Conservation (phyloP, 2,797 vertebrate species). For the Xenops minutus region DNA sequence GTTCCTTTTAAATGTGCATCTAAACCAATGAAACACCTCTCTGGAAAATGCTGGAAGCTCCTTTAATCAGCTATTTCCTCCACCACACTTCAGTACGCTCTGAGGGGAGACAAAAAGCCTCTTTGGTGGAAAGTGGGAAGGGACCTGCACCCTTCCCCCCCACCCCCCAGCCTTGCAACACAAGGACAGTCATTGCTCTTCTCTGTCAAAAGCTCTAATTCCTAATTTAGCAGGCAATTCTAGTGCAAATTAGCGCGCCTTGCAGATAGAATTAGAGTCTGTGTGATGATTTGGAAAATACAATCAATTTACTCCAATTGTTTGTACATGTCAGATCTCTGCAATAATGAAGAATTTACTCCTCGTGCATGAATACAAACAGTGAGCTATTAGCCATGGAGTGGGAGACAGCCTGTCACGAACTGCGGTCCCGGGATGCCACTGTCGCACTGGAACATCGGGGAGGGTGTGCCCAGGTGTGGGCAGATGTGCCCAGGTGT, state of each 20-base stretch:
- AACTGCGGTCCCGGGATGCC: background rate
- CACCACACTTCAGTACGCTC: background rate
- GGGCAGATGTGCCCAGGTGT: background rate
- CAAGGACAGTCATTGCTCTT: conserved; percentile 17
- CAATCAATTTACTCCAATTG: conserved; percentile 74
- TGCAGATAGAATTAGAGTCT: conserved; percentile 75
- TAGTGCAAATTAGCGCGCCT: conserved; percentile 68
- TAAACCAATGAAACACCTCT: background rate
- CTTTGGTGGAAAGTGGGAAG: background rate
- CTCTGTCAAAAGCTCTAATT: conserved; percentile 53
- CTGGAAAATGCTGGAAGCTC: background rate
- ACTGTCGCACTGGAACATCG: background rate
- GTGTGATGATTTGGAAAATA: conserved; percentile 77
- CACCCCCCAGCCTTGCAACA: background rate
- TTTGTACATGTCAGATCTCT: conserved; percentile 69
- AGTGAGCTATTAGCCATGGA: conserved; percentile 35
- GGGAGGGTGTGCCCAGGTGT: background rate
- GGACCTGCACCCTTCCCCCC: background rate
- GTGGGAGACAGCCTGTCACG: background rate
- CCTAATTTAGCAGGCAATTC: conserved; percentile 72
- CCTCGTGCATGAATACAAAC: conserved; percentile 27
- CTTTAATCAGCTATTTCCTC: background rate
- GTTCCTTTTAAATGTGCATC: background rate
- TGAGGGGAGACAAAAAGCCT: background rate
- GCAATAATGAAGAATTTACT: conserved; percentile 65